Evolutionary conservation across 2,113 vertebrate genomes (phyloP), one percentile per base, ranked within the genome.

Genomic region (Hypocryptadius cinnamomeus): DNA sequence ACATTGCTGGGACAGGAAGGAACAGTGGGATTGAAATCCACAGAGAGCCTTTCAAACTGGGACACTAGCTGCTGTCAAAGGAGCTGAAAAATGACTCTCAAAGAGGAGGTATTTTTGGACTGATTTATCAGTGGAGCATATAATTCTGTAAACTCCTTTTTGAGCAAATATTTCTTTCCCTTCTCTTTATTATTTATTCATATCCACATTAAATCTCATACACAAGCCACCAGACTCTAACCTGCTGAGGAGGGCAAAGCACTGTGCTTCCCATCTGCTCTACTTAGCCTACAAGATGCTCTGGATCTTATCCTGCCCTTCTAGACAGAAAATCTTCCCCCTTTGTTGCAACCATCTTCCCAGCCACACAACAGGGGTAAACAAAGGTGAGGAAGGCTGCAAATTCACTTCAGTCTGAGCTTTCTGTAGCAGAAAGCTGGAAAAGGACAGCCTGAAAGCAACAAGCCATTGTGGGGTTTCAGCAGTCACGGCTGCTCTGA

Each of bases 181-280:
- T 77, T 69, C 71, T 35, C 60, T 61, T 80, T 84, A 96, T 96
- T 95, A 96, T 97, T 97, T 95, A 97, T 97, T 98, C 89, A 97
- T 94, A 85, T 40, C 40, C 66, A 90, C 87, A 95, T 95, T 95
- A 94, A 96, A 87, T 77, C 85, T 95, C 83, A 77, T 40, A 86
- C 33, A 80, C 69, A 78, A 95, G 51, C 79, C 33, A 25, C 47
- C 92, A 96, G 91, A 94, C 86, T 94, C 80, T 86, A 96, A 96
- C 84, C 93, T 97, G 95, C 90, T 94, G 96, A 92, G 87, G 64
- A 92, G 73, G 77, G 76, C 85, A 86, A 72, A 78, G 90, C 23
- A 5, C 64, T 51, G 28, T 84, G 85, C 42, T 91, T 92, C 91
- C 93, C 95, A 96, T 96, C 96, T 97, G 86, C 79, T 97, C 88